These are phyloP conservation scores for Lysiphlebus fabarum DNA, from an alignment of 1,140 invertebrate species.

Conservation along the genomic window DNA sequence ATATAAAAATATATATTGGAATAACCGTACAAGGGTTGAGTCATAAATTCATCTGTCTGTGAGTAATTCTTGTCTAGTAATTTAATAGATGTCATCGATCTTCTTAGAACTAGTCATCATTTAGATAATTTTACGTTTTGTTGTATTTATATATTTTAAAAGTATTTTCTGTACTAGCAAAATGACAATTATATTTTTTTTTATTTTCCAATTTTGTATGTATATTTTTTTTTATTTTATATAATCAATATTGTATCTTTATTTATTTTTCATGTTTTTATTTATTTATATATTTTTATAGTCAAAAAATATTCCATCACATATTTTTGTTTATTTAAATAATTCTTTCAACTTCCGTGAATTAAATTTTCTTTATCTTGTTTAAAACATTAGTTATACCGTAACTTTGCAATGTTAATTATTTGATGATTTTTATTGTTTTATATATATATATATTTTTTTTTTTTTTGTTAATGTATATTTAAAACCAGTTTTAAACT, in stretches of 20 bases:
- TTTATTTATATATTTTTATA: background rate
- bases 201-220: background rate
- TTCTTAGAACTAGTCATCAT: slow-evolving; percentile 6
- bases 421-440: slow-evolving; percentile 14
- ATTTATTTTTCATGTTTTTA: background rate
- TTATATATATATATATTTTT: background rate
- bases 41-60: slow-evolving; percentile 15
- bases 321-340: slow-evolving; percentile 5
- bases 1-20: background rate
- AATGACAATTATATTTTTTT: background rate
- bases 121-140: background rate
- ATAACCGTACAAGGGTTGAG: background rate
- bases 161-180: background rate
- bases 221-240: background rate
- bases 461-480: background rate
- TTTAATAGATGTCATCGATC: slow-evolving; percentile 13
- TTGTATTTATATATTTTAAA: slow-evolving; percentile 5
- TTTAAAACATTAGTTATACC: slow-evolving; percentile 7
- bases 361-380: slow-evolving; percentile 8
- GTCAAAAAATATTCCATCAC: background rate
- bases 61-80: slow-evolving; percentile 9
- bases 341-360: slow-evolving; percentile 8
- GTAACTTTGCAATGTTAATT: slow-evolving; percentile 16
- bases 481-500: background rate
- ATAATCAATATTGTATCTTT: background rate